Base-by-base conservation (phyloP, 2,888 invertebrate genomes). In the Melieria picta region DNA sequence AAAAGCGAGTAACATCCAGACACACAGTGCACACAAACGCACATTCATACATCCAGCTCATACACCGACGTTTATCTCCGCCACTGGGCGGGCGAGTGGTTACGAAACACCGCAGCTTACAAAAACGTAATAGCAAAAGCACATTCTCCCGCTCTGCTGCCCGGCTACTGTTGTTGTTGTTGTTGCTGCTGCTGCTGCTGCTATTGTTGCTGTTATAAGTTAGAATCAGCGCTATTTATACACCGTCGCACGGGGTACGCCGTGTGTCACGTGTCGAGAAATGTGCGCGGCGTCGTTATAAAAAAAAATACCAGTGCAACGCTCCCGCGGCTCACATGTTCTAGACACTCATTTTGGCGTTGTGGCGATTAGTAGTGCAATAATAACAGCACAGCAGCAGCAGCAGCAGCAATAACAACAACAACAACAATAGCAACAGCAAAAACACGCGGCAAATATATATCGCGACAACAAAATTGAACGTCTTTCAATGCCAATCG, bases 301-400 rank as follows among this genome's bases (percentile, higher is more conserved):
- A 64, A 57, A 64, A 57, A 64, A 64, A 71, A 73, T 71, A 72
- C 78, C 80, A 82, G 83, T 83, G 79, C 83, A 83, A 82, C 83
- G 83, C 81, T 83, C 83, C 79, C 83, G 77, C 72, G 47, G 74
- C 83, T 83, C 83, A 83, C 83, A 83, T 83, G 83, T 83, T 83
- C 77, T 76, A 76, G 80, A 80, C 81, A 80, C 65, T 72, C 73
- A 66, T 77, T 75, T 72, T 76, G 74, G 71, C 66, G 62, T 50
- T 46, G 64, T 48, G 65, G 47, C 64, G 70, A 64, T 70, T 65
- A 64, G 64, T 58, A 56, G 69, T 69, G 69, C 62, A 69, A 69
- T 62, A 69, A 56, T 62, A 62, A 63, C 62, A 57, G 16, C n/a
- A 10, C 16, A 56, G 13, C 57, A 56, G 13, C 11, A 13, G 13